phyloP scores from a whole-genome alignment of 1,140 invertebrate genomes.

The Diorhabda sublineata region DNA sequence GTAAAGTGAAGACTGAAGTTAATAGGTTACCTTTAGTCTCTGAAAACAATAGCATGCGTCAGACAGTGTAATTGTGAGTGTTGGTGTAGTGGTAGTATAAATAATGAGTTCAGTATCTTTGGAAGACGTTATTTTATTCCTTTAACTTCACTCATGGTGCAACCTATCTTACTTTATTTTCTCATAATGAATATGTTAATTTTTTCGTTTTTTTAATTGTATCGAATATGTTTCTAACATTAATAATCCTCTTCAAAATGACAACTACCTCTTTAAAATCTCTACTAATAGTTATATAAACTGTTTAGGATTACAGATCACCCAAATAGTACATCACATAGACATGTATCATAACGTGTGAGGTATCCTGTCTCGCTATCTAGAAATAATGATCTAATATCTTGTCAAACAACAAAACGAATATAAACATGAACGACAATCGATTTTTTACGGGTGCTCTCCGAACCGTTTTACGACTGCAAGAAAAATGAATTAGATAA shows the following conservation, averaged over 20 bases:
- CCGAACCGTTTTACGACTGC: neutral
- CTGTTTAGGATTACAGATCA: neutral
- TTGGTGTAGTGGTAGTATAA: too few species aligned
- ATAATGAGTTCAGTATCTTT: too few species aligned
- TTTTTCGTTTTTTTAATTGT: too few species aligned
- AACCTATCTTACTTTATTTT: too few species aligned
- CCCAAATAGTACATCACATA: slow-evolving; percentile 2
- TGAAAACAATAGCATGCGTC: too few species aligned
- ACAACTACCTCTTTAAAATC: neutral
- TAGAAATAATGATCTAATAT: slow-evolving; percentile 14
- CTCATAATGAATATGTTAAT: too few species aligned
- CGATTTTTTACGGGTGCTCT: slow-evolving; percentile 24
- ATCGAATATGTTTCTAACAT: too few species aligned
- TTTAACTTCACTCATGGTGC: too few species aligned
- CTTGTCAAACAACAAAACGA: slow-evolving; percentile 8
- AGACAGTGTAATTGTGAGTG: too few species aligned
- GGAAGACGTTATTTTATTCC: too few species aligned
- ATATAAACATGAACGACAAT: slow-evolving; percentile 17
- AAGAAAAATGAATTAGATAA: slow-evolving; percentile 19
- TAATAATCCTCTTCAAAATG: neutral
- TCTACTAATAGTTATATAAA: neutral
- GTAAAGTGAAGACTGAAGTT: too few species aligned
- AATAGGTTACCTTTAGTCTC: too few species aligned
- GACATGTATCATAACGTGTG: slow-evolving; percentile 1
- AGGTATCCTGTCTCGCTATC: neutral